phyloP scores from a whole-genome alignment of 1,140 invertebrate species.

The Bathynomus jamesi region DNA sequence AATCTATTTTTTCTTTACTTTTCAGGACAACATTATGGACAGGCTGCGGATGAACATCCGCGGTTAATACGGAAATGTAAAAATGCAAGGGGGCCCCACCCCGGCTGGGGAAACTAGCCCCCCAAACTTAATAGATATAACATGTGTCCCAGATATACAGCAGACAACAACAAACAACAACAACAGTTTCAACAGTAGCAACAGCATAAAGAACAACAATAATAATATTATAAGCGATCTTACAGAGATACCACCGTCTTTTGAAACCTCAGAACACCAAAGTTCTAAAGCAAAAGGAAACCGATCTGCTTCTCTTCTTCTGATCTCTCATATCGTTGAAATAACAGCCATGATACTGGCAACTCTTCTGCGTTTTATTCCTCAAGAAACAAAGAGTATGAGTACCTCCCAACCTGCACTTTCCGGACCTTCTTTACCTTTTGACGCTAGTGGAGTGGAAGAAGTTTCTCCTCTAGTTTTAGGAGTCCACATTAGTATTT shows the following conservation, averaged over 20 bases:
- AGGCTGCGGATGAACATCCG: neutral
- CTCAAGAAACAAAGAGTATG: neutral
- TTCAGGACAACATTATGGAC: too few species aligned
- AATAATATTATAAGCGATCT: conserved; percentile 13
- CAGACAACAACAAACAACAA: conserved; percentile 4
- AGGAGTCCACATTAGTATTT: conserved; percentile 12
- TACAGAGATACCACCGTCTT: neutral
- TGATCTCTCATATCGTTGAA: conserved; percentile 18
- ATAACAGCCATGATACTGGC: conserved; percentile 21
- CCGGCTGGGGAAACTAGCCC: conserved; percentile 27
- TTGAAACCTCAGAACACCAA: conserved; percentile 13
- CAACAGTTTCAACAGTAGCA: too few species aligned
- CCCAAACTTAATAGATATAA: conserved; percentile 16
- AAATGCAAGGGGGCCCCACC: conserved; percentile 24
- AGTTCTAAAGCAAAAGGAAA: conserved; percentile 16
- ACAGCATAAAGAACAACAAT: conserved; percentile 7
- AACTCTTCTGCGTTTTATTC: conserved; percentile 4
- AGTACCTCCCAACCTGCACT: neutral
- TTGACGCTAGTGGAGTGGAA: neutral
- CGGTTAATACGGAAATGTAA: conserved; percentile 22
- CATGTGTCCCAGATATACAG: neutral
- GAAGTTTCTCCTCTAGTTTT: neutral
- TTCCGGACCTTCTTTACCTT: neutral
- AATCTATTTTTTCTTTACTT: too few species aligned
- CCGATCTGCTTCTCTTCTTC: neutral